Evolutionary conservation across 2,888 invertebrate species (phyloP).

Genomic region (Pollenia labialis): DNA sequence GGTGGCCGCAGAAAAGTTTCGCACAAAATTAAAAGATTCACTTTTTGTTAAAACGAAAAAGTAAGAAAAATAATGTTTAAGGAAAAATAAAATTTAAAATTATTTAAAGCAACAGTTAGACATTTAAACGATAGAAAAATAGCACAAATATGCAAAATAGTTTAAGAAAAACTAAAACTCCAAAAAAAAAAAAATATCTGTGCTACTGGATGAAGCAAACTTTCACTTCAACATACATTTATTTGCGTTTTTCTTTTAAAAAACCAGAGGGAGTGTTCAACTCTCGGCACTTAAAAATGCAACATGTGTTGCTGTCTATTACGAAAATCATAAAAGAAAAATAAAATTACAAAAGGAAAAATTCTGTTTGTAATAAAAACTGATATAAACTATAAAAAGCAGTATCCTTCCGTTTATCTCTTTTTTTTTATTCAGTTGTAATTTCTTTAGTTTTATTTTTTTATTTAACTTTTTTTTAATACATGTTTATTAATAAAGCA

Average conservation of each 20-base stretch:
- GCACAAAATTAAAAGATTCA: neutral
- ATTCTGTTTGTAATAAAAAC: constrained; percentile 50
- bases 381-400: constrained; percentile 36
- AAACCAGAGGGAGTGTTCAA: constrained; percentile 40
- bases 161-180: neutral
- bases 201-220: constrained; percentile 52
- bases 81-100: neutral
- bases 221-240: constrained; percentile 37
- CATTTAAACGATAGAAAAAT: neutral
- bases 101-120: neutral
- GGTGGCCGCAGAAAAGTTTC: neutral
- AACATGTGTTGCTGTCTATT: constrained; percentile 29
- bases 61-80: neutral
- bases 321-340: neutral
- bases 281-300: constrained; percentile 30
- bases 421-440: neutral
- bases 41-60: neutral
- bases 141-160: constrained; percentile 41
- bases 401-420: constrained; percentile 33
- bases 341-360: constrained; percentile 18
- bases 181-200: neutral
- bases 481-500: constrained; percentile 55
- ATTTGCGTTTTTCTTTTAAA: neutral
- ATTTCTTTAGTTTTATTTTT: constrained; percentile 22
- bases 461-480: neutral